Base-by-base conservation (phyloP, 2,888 invertebrate genomes). In the Meteorus cinctellus region DNA sequence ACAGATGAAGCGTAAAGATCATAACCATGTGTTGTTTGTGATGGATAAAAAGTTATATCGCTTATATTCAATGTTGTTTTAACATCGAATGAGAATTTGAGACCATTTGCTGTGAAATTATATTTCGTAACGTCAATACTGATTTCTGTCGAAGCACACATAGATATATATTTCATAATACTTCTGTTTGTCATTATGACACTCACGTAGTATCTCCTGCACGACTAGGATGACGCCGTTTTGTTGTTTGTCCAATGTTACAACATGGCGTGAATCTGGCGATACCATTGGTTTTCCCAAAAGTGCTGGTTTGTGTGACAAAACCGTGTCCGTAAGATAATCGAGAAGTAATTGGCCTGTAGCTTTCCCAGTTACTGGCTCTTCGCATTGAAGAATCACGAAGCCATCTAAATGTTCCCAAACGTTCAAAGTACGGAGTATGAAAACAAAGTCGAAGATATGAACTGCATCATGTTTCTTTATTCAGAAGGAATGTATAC, bases 41-140 rank as follows among this genome's bases (percentile, higher is more conserved):
- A 94, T 0, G 94, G 94, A 88, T 93, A 94, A 87, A 95, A 95
- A 4, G 94, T 92, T 72, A 94, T 91, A 84, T 94, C 94, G 82
- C 94, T 94, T 81, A 95, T 92, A 86, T 94, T 94, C 78, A 95
- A 89, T 6, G 94, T 94, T 10, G 95, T 95, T 88, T 94, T 94
- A 73, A 95, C 94, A 83, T 95, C 95, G 87, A 94, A 95, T 45
- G 92, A 91, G 84, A 94, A 94, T 81, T 92, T 91, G 76, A 95
- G 89, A 67, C 95, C 95, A 81, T 90, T 91, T 63, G 92, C 93
- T 93, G 86, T 66, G 72, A 69, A 74, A 48, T 48, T n/a, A 14
- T n/a, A n/a, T 27, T 48, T 16, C 59, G 1, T 59, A 29, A 51
- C 55, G 41, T 41, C 14, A 34, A 16, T 41, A 41, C 41, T 8